Percentiles rank a stretch among this genome's conserved stretches.
These are phyloP conservation scores for Scaptomyza flava DNA, from an alignment of 2,888 invertebrate genomes.

Conservation along the genomic window DNA sequence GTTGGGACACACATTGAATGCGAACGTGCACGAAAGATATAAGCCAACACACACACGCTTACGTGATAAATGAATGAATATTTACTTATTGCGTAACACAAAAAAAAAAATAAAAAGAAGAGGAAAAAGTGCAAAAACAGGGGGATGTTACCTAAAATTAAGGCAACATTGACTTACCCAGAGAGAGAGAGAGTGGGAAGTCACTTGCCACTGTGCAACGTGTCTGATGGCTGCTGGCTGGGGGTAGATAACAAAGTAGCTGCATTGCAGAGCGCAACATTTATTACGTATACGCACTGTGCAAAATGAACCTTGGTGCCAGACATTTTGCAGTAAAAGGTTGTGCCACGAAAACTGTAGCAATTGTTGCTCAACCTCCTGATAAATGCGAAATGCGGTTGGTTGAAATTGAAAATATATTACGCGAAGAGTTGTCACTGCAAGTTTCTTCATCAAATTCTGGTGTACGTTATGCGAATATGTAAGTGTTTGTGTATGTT, in stretches of 20 bases:
- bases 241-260: conserved; percentile 70
- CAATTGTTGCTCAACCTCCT: conserved; percentile 18
- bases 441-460: conserved; percentile 26
- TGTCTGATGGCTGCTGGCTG: conserved; percentile 22
- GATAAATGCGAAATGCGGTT: conserved; percentile 70
- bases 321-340: conserved; percentile 5
- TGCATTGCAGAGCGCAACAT: conserved; percentile 56
- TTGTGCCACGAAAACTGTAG: conserved; percentile 24
- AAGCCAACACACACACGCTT: conserved; percentile 31
- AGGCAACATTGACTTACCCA: conserved; percentile 67
- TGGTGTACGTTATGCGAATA: not conserved
- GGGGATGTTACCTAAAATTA: conserved; percentile 64
- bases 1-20: conserved; percentile 28
- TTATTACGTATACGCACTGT: conserved; percentile 74
- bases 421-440: conserved; percentile 44
- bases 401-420: conserved; percentile 67
- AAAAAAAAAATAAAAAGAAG: conserved; percentile 4
- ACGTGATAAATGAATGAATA: conserved; percentile 64
- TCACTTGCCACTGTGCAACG: conserved; percentile 33
- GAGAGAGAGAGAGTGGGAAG: conserved; percentile 6
- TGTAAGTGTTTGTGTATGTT: not conserved
- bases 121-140: conserved; percentile 25
- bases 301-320: conserved; percentile 63
- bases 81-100: conserved; percentile 67
- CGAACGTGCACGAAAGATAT: conserved; percentile 70